Evolutionary conservation across 1,140 invertebrate genomes (phyloP).

Genomic region (Drosophila parabipectinata): DNA sequence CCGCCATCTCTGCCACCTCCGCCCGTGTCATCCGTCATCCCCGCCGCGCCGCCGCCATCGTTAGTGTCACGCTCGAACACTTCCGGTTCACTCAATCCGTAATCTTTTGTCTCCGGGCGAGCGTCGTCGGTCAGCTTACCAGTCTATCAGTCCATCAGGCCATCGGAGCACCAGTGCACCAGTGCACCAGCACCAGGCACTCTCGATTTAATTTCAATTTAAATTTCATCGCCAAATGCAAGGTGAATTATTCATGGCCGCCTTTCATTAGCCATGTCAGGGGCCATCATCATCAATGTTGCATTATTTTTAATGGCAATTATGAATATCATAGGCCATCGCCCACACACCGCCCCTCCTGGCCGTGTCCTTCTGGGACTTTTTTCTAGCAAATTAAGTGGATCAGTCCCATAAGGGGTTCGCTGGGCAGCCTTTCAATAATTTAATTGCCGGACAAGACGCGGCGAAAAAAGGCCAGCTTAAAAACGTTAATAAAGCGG

Average conservation of each 20-base stretch:
- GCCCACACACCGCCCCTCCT: conserved; percentile 1
- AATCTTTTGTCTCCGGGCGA: conserved; percentile 36
- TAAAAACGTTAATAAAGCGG: conserved; percentile 77
- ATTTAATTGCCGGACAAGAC: conserved; percentile 56
- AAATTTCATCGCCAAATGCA: conserved; percentile 56
- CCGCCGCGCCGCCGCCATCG: conserved; percentile 12
- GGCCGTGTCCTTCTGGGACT: conserved; percentile 2
- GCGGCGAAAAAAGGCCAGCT: conserved; percentile 25
- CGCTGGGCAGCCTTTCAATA: conserved; percentile 43
- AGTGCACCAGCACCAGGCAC: background rate
- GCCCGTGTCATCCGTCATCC: background rate
- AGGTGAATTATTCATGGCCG: conserved; percentile 48
- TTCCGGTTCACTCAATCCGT: conserved; percentile 50
- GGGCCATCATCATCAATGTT: conserved; percentile 39
- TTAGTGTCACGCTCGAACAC: conserved; percentile 56
- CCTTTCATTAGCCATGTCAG: conserved; percentile 52
- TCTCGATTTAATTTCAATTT: conserved; percentile 69
- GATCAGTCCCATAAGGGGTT: conserved; percentile 28
- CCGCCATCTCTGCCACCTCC: conserved; percentile 55
- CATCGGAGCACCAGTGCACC: background rate
- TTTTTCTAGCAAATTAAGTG: conserved; percentile 50
- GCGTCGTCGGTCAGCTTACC: conserved; percentile 3
- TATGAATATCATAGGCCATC: conserved; percentile 51
- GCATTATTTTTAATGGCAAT: conserved; percentile 56
- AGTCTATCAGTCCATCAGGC: background rate